These are phyloP conservation scores for Coccyzus lansbergi DNA, from an alignment of 2,797 vertebrate species.

Conservation along the genomic window DNA sequence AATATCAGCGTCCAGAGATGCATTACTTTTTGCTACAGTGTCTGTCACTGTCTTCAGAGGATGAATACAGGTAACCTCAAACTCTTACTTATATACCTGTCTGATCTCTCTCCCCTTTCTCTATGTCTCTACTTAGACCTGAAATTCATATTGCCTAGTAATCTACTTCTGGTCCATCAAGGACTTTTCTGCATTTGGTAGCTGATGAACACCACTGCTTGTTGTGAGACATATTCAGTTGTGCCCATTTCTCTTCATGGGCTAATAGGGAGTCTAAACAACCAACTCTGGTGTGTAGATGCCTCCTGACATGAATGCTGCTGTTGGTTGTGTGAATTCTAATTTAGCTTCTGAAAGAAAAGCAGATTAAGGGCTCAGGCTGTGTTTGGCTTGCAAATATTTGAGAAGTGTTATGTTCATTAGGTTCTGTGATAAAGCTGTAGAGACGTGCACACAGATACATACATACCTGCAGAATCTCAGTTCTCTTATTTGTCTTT, in stretches of 20 bases:
- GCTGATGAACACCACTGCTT: fast-evolving
- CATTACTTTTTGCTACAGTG: neutral
- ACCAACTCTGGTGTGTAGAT: neutral
- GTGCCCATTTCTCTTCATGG: neutral
- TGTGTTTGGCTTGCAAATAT: neutral
- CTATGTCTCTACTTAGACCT: neutral
- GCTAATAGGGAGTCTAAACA: neutral
- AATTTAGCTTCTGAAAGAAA: neutral
- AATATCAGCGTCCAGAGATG: neutral
- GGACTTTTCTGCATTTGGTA: neutral
- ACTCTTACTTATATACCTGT: neutral
- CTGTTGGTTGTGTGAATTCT: neutral
- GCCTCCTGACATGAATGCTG: neutral
- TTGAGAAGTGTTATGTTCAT: neutral
- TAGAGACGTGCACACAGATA: neutral
- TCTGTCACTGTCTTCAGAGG: neutral
- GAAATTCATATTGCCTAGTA: neutral
- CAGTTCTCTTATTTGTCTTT: neutral
- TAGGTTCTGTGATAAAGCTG: neutral
- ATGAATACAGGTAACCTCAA: neutral
- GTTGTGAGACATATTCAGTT: fast-evolving
- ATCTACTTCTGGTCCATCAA: neutral
- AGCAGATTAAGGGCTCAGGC: neutral
- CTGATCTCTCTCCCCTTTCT: neutral
- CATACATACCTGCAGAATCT: neutral